Base-by-base conservation (phyloP, 2,797 vertebrate genomes). In the Typhlichthys subterraneus region DNA sequence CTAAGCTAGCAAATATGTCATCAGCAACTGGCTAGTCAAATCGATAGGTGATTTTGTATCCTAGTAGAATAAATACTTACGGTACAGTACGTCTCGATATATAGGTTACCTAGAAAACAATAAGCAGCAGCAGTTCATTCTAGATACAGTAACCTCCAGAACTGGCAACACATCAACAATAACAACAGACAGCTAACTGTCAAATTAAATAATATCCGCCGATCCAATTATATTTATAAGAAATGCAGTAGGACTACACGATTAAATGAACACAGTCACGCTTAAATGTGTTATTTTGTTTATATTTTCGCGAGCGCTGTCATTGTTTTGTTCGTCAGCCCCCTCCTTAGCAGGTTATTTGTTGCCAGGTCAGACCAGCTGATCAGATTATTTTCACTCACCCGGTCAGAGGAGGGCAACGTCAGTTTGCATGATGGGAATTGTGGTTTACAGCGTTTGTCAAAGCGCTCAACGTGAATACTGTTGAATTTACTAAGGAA, bases 381-480 rank as follows among this genome's bases (percentile, higher is more conserved):
- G 92, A 93, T 92, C 87, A 83, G 90, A 88, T 91, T 92, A 91
- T 93, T 90, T 93, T 90, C 83, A 87, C 83, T 91, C 89, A 87
- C 75, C 79, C 82, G 87, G 85, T 82, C 85, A 84, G 63, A 38
- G 67, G 68, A 69, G 74, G 67, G 61, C 59, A 14, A 6, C 1
- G 46, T 0, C 14, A 14, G 0, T 57, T 5, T 65, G 90, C 84
- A 86, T 87, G 17, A 62, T 58, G 89, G 91, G 89, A 88, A 75
- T 67, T 2, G 86, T 45, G 88, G 89, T 90, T 71, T 17, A 47
- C 2, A 42, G 38, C 38, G 38, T 42, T 42, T 42, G 38, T 42
- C 38, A 9, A 9, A 42, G 38, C 5, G 8, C 8, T 42, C 23
- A 29, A 29, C 23, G 23, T 29, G 23, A 42, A 42, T 42, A 42